Percentiles rank a stretch among this genome's conserved stretches.
Evolutionary conservation across 2,113 vertebrate species (phyloP).

Genomic region (Acrocephalus kingi): DNA sequence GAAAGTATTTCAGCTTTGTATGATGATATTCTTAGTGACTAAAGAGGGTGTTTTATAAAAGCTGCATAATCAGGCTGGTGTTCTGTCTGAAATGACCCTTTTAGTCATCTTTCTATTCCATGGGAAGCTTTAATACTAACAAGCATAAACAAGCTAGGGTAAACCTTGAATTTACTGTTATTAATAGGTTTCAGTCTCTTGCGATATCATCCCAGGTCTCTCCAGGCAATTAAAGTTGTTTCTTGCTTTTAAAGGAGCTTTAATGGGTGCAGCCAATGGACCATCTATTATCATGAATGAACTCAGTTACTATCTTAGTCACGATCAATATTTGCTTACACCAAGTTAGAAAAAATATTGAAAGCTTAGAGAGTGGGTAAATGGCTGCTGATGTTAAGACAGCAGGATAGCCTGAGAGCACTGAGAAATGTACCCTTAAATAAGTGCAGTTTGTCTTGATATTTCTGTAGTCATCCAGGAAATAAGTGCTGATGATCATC

Average conservation of each 20-base stretch:
- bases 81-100: slow-evolving; percentile 19
- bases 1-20: background rate
- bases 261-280: slow-evolving; percentile 63
- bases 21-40: background rate
- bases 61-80: background rate
- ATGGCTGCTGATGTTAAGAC: slow-evolving; percentile 35
- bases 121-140: slow-evolving; percentile 18
- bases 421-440: slow-evolving; percentile 43
- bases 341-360: slow-evolving; percentile 61
- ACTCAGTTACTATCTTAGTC: slow-evolving; percentile 66
- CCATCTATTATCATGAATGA: slow-evolving; percentile 70
- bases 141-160: slow-evolving; percentile 35
- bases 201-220: slow-evolving; percentile 38
- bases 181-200: slow-evolving; percentile 56
- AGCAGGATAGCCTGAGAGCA: slow-evolving; percentile 15
- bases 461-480: slow-evolving; percentile 54
- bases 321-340: slow-evolving; percentile 73
- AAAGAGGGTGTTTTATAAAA: background rate
- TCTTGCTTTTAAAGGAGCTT: slow-evolving; percentile 63
- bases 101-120: slow-evolving; percentile 16
- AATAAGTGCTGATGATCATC: slow-evolving; percentile 57
- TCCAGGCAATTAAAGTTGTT: slow-evolving; percentile 63
- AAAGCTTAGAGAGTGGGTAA: slow-evolving; percentile 59
- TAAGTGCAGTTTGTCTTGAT: slow-evolving; percentile 49
- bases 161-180: slow-evolving; percentile 56